These are phyloP conservation scores for Drosophila repletoides DNA, from an alignment of 1,140 invertebrate genomes.

Conservation along the genomic window DNA sequence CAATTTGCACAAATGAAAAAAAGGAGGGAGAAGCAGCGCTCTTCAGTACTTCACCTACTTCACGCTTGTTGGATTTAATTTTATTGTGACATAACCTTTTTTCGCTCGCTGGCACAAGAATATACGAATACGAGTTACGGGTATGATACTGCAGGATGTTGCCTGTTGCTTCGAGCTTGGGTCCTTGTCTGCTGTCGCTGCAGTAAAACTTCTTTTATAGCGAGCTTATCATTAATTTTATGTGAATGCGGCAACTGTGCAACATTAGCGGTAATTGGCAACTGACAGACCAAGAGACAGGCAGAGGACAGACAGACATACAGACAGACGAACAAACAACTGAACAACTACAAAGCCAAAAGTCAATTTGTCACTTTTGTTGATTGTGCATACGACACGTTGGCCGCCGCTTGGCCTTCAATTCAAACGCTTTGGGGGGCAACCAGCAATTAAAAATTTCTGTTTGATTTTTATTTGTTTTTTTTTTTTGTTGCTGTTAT, in stretches of 20 bases:
- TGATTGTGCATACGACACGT: constrained; percentile 40
- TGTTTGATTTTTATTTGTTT: no score
- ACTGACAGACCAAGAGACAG: constrained; percentile 42
- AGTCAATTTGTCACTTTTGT: constrained; percentile 64
- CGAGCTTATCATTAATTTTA: constrained; percentile 80
- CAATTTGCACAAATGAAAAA: constrained; percentile 55
- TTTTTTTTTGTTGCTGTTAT: background rate
- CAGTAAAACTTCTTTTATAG: constrained; percentile 79
- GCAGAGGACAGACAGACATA: constrained; percentile 28
- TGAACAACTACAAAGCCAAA: background rate
- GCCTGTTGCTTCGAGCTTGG: constrained; percentile 40
- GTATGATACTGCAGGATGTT: constrained; percentile 22
- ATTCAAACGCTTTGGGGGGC: background rate
- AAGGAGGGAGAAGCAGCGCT: background rate
- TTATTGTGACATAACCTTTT: constrained; percentile 80
- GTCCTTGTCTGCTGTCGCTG: constrained; percentile 34
- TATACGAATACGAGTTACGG: no score
- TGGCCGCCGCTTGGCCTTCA: background rate
- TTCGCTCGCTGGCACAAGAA: constrained; percentile 38
- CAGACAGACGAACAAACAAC: constrained; percentile 1
- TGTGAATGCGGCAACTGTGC: constrained; percentile 75
- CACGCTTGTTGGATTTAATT: constrained; percentile 79
- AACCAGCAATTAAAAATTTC: constrained; percentile 6
- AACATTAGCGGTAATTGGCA: constrained; percentile 80
- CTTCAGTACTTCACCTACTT: constrained; percentile 70